Evolutionary conservation across 2,113 vertebrate genomes (phyloP), one percentile per base, ranked within the genome.

Genomic region (Oenanthe melanoleuca): DNA sequence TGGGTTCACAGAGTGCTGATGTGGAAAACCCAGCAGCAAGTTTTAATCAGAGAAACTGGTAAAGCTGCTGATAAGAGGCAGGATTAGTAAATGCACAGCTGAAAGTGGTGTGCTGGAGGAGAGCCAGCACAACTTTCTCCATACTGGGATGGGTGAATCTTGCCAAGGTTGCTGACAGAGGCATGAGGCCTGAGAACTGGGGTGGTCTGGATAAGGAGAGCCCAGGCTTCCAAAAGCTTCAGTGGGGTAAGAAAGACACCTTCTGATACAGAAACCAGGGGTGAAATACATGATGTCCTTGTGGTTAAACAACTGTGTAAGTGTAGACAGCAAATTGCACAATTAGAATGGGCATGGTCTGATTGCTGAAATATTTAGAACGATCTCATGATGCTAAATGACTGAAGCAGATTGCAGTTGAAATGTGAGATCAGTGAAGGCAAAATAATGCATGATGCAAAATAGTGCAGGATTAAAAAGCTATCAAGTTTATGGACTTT

Each of bases 131-230:
- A 80, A 21, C 14, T 93, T 66, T 65, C 78, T 47, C 7, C 1
- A 26, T 44, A 26, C 23, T 10, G 83, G 50, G 13, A 29, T 33
- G 10, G 0, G 2, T 63, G 59, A 55, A 11, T 70, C n/a, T 69
- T 2, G 9, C 17, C 34, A 59, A 70, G 73, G 34, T 33, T 61
- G 42, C 50, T 80, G 67, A 37, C 5, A 56, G 33, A 59, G 33
- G 25, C 40, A 33, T 1, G 1, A 66, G n/a, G 16, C 18, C 25
- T 5, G 1, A 37, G 45, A 33, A 23, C 16, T 0, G 2, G 16
- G 33, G 29, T 31, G 25, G 18, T 59, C 25, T 78, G 33, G 16
- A 12, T 0, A 3, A 24, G 42, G 11, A 8, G 29, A 55, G 13
- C 0, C 3, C 23, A 13, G n/a, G 9, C 50, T 73, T 80, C 69